A percentile compares a stretch with the other conserved stretches of the same genome.
Conservation (phyloP, 2,888 invertebrate genomes). For the Meiosimyza decipiens region DNA sequence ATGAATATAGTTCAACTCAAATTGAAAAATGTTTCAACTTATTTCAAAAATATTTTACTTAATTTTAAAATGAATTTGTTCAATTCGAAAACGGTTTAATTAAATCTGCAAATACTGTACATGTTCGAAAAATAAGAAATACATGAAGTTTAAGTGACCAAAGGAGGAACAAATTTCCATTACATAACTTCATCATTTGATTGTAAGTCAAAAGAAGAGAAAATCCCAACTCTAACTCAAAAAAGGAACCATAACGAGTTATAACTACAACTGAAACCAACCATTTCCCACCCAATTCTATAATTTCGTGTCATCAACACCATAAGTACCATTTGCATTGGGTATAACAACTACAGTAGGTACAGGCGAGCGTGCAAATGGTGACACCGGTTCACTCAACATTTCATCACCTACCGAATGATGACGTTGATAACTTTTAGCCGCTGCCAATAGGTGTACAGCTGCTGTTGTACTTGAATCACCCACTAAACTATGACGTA, state of each 20-base stretch:
- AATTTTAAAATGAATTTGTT: too few relatives aligned
- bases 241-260: too few relatives aligned
- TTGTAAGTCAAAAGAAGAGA: background rate
- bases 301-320: slow-evolving; percentile 64
- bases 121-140: too few relatives aligned
- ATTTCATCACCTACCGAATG: slow-evolving; percentile 54
- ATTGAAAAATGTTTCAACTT: too few relatives aligned
- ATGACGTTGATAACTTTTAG: slow-evolving; percentile 42
- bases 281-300: slow-evolving; percentile 53
- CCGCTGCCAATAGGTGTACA: slow-evolving; percentile 42
- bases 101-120: too few relatives aligned
- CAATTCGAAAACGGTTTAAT: too few relatives aligned
- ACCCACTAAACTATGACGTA: slow-evolving; percentile 52
- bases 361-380: slow-evolving; percentile 44
- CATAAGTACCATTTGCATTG: slow-evolving; percentile 54
- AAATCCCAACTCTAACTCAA: background rate
- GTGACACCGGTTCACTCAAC: slow-evolving; percentile 48
- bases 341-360: slow-evolving; percentile 65
- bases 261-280: slow-evolving; percentile 47
- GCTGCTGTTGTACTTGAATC: slow-evolving; percentile 50
- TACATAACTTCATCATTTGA: too few relatives aligned
- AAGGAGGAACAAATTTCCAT: too few relatives aligned
- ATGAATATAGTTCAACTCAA: too few relatives aligned
- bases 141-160: too few relatives aligned
- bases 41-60: too few relatives aligned